Conservation (phyloP, 2,888 invertebrate genomes). For the Rhodophaea formosa region DNA sequence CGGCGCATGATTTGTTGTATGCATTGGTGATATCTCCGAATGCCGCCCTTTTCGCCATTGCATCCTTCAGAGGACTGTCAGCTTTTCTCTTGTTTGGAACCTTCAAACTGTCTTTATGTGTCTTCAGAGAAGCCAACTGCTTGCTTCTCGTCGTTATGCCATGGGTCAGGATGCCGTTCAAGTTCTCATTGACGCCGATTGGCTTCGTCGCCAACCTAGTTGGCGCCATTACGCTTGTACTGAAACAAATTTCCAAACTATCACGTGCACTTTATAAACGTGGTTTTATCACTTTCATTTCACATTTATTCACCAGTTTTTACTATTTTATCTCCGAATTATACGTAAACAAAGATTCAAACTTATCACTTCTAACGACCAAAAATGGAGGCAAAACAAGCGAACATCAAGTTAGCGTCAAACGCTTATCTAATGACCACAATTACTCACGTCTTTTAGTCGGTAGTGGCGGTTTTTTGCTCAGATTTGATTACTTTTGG, state of each 20-base stretch:
- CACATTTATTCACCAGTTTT: background rate
- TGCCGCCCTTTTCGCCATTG: slow-evolving; percentile 89
- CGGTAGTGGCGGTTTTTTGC: slow-evolving; percentile 61
- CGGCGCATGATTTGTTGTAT: slow-evolving; percentile 65
- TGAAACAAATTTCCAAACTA: slow-evolving; percentile 49
- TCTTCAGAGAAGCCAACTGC: slow-evolving; percentile 74
- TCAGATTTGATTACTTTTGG: slow-evolving; percentile 42
- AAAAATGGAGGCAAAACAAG: slow-evolving; percentile 79
- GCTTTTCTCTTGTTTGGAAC: slow-evolving; percentile 89
- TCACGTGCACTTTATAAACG: slow-evolving; percentile 49
- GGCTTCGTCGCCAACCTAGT: slow-evolving; percentile 79
- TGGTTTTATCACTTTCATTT: slow-evolving; percentile 29
- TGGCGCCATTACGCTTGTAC: slow-evolving; percentile 82
- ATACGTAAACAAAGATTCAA: slow-evolving; percentile 55
- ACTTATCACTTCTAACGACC: slow-evolving; percentile 58
- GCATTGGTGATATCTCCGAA: slow-evolving; percentile 93
- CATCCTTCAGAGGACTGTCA: slow-evolving; percentile 88
- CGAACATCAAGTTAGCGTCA: slow-evolving; percentile 65
- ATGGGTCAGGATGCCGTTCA: slow-evolving; percentile 69
- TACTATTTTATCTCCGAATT: slow-evolving; percentile 17
- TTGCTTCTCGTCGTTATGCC: slow-evolving; percentile 84
- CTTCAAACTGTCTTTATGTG: slow-evolving; percentile 69
- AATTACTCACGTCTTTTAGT: slow-evolving; percentile 58
- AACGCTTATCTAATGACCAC: slow-evolving; percentile 43
- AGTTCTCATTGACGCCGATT: slow-evolving; percentile 70